Conservation (phyloP, 2,888 invertebrate genomes). For the Artemia sp. region DNA sequence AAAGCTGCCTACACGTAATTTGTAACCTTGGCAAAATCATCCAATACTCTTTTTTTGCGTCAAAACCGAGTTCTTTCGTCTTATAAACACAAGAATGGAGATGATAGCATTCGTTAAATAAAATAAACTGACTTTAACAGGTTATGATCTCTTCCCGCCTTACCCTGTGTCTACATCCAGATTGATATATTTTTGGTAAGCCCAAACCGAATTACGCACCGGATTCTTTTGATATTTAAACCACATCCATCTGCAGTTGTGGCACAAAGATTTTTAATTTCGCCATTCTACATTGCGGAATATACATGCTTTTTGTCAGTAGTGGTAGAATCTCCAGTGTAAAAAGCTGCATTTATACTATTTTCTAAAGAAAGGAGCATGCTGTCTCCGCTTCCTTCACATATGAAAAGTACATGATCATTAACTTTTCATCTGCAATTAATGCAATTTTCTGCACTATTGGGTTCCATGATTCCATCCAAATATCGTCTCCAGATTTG, state of each 20-base stretch:
- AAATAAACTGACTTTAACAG: too few species aligned
- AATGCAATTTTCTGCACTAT: too few species aligned
- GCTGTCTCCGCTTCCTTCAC: background rate
- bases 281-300: background rate
- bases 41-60: too few species aligned
- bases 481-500: background rate
- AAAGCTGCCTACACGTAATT: too few species aligned
- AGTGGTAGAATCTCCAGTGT: background rate
- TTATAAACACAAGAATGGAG: too few species aligned
- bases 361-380: background rate
- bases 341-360: background rate
- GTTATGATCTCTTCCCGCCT: background rate
- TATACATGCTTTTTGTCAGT: background rate
- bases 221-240: background rate
- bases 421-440: too few species aligned
- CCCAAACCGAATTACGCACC: background rate
- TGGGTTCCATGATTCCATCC: too few species aligned
- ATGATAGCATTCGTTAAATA: too few species aligned
- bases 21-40: too few species aligned
- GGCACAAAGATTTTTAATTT: background rate
- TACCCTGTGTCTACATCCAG: background rate
- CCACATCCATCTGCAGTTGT: background rate
- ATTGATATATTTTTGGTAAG: background rate
- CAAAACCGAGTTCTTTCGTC: too few species aligned
- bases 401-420: too few species aligned